Base-by-base conservation (phyloP, 2,888 invertebrate species). In the Phyllotreta cruciferae region DNA sequence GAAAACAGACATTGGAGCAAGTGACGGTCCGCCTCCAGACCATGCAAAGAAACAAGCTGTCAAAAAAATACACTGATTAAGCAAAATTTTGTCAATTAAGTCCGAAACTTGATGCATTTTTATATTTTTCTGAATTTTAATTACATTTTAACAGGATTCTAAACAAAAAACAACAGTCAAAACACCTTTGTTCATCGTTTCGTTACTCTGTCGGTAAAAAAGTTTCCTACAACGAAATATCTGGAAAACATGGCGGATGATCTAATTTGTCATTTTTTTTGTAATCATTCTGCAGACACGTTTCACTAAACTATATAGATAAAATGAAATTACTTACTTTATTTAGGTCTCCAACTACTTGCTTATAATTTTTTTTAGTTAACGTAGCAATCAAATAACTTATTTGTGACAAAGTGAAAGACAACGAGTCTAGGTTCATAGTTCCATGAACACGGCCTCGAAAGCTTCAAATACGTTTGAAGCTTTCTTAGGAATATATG, bases 351-450 rank as follows among this genome's bases (percentile, higher is more conserved):
- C 90, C 90, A 83, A 90, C 89, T 82, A 90, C 92, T 83, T 93
- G 90, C 85, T 93, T 92, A 85, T 90, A 93, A 86, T 96, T 96
- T 87, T 94, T 95, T 89, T 96, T 96, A 83, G 88, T 94, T 86
- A 96, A 89, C 87, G 92, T 93, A 84, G 90, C 89, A 88, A 96
- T 93, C 86, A 96, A 92, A 90, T 92, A 92, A 91, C 92, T 93
- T 87, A 97, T 96, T 91, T 96, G 95, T 89, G 94, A 93, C 91
- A 96, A 91, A 89, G 96, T 93, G 91, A 95, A 93, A 88, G 93
- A 94, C 89, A 95, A 90, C 89, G 96, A 92, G 90, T 96, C 96
- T 90, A 96, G 94, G 93, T 94, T 94, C 95, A 95, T 95, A 94
- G 92, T 94, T 94, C 93, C 93, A 84, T 84, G 83, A 82, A 83